These are phyloP conservation scores for Coleophora deauratella DNA, from an alignment of 2,888 invertebrate species.

Conservation along the genomic window DNA sequence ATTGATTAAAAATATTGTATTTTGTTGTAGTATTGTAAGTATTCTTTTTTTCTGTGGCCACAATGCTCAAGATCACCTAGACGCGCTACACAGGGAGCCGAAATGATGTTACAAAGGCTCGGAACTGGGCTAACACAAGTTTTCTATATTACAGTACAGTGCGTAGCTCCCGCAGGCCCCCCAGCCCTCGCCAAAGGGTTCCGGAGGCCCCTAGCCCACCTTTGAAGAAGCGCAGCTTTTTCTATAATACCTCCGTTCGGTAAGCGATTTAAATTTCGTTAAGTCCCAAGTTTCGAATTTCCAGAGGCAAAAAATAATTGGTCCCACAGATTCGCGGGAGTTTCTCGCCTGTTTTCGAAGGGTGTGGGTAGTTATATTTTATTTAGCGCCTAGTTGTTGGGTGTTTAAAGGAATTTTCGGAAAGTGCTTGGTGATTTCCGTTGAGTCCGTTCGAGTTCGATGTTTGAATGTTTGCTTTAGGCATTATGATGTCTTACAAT, in stretches of 20 bases:
- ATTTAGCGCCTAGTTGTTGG: conserved; percentile 33
- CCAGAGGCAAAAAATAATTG: conserved; percentile 69
- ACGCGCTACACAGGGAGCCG: conserved; percentile 49
- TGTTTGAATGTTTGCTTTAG: too few species aligned
- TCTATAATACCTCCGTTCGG: conserved; percentile 66
- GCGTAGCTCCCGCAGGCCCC: conserved; percentile 25
- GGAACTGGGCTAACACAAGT: conserved; percentile 75
- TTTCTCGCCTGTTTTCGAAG: conserved; percentile 29
- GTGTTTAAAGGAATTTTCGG: conserved; percentile 8
- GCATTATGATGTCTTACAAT: too few species aligned
- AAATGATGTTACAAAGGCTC: conserved; percentile 74
- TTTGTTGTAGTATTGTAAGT: too few species aligned
- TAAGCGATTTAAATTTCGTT: conserved; percentile 73
- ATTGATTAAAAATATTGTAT: too few species aligned
- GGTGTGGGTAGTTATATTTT: conserved; percentile 20
- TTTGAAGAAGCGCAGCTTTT: conserved; percentile 73
- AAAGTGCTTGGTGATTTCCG: too few species aligned
- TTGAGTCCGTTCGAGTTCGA: too few species aligned
- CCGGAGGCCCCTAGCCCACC: conserved; percentile 40
- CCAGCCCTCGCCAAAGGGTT: conserved; percentile 46
- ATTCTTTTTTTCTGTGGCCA: too few species aligned
- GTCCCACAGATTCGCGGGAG: conserved; percentile 57
- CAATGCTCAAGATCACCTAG: conserved; percentile 29
- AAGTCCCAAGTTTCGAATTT: conserved; percentile 72
- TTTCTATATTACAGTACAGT: conserved; percentile 72